These are phyloP conservation scores for Acrossocheilus wenchowensis DNA, from an alignment of 2,797 vertebrate species.

Conservation along the genomic window DNA sequence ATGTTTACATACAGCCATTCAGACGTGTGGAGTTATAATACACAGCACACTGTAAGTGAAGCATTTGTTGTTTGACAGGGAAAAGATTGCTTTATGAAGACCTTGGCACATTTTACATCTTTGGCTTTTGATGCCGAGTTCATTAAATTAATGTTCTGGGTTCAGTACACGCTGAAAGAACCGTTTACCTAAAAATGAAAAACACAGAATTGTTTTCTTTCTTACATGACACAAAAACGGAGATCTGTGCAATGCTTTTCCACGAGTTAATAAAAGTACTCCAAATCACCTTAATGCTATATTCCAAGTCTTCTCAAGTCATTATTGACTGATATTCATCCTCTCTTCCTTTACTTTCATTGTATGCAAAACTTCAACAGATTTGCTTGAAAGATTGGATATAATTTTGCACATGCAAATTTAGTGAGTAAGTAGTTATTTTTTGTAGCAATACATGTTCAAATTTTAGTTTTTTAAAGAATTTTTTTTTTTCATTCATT, in stretches of 20 bases:
- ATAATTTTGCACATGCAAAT: not conserved
- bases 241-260: not conserved
- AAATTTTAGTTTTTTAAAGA: too few species aligned
- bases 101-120: not conserved
- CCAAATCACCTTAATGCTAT: not conserved
- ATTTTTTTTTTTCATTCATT: not conserved
- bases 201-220: not conserved
- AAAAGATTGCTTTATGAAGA: slow-evolving; percentile 1
- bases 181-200: not conserved
- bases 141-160: not conserved
- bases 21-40: slow-evolving; percentile 30
- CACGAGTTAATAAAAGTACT: not conserved
- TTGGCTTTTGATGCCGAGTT: not conserved
- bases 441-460: too few species aligned
- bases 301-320: not conserved
- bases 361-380: not conserved
- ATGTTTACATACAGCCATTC: slow-evolving; percentile 50
- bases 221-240: too few species aligned
- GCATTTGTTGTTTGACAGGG: not conserved
- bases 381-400: not conserved
- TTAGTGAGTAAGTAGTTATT: not conserved
- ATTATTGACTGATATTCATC: too few species aligned
- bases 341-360: not conserved
- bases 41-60: not conserved
- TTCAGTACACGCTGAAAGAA: not conserved